phyloP scores from a whole-genome alignment of 2,797 vertebrate species.

The Smutsia gigantea region DNA sequence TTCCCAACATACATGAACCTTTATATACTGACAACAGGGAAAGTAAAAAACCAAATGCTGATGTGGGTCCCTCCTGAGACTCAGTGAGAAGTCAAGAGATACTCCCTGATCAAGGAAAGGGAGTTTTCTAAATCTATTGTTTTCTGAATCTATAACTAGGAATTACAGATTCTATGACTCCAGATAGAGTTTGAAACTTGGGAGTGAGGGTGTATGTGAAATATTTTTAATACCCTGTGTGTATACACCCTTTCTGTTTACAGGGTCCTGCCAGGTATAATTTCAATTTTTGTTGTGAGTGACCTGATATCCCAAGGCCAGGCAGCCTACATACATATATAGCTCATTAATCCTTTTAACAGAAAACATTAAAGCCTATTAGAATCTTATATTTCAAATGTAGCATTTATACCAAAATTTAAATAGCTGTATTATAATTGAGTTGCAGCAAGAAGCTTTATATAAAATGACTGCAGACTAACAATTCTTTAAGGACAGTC shows the following conservation, averaged over 20 bases:
- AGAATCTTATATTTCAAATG: not conserved
- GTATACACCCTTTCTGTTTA: not conserved
- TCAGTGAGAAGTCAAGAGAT: not conserved
- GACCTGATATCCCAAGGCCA: not conserved
- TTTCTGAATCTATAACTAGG: not conserved
- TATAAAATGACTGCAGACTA: not conserved
- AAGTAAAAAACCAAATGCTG: not conserved
- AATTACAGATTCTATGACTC: not conserved
- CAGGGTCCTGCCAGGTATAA: not conserved
- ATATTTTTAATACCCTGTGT: not conserved
- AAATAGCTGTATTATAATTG: not conserved
- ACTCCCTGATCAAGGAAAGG: not conserved
- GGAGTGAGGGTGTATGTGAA: not conserved
- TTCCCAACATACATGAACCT: not conserved
- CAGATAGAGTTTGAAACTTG: not conserved
- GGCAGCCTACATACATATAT: not conserved
- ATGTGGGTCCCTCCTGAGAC: not conserved
- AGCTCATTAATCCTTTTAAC: not conserved
- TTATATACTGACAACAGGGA: not conserved
- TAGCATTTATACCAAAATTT: not conserved
- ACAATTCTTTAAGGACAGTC: not conserved
- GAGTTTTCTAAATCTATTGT: not conserved
- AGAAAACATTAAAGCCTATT: not conserved
- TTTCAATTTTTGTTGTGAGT: not conserved
- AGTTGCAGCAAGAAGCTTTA: not conserved